These are phyloP conservation scores for Podarcis siculus DNA, from an alignment of 2,797 vertebrate species.

Conservation along the genomic window DNA sequence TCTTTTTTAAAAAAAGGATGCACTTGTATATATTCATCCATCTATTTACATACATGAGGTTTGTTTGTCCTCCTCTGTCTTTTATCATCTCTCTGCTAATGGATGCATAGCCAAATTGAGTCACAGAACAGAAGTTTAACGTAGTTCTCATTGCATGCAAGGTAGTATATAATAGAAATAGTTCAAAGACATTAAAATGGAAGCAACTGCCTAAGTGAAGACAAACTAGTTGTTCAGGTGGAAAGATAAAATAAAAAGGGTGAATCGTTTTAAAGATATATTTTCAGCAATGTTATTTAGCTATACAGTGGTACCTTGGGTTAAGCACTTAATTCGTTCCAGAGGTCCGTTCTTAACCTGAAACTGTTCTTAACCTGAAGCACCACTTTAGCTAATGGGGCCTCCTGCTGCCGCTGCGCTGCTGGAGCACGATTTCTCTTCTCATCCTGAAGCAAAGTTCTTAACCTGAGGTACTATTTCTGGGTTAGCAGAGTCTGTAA, in stretches of 20 bases:
- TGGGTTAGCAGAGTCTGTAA: no score
- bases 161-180: background rate
- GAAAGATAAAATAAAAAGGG: slow-evolving; percentile 15
- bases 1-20: background rate
- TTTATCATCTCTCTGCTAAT: background rate
- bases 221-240: background rate
- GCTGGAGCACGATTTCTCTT: no score
- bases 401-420: no score
- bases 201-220: background rate
- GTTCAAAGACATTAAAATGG: background rate
- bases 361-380: no score
- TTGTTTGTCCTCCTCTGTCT: background rate
- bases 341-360: no score
- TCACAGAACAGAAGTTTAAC: fast-evolving
- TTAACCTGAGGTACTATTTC: no score
- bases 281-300: background rate
- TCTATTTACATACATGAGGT: background rate
- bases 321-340: no score
- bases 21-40: background rate
- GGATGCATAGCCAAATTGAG: background rate
- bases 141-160: background rate
- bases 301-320: no score
- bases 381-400: no score
- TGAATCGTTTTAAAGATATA: background rate
- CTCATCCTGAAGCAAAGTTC: no score